Evolutionary conservation across 2,888 invertebrate species (phyloP).

Genomic region (Tenthredo livida): DNA sequence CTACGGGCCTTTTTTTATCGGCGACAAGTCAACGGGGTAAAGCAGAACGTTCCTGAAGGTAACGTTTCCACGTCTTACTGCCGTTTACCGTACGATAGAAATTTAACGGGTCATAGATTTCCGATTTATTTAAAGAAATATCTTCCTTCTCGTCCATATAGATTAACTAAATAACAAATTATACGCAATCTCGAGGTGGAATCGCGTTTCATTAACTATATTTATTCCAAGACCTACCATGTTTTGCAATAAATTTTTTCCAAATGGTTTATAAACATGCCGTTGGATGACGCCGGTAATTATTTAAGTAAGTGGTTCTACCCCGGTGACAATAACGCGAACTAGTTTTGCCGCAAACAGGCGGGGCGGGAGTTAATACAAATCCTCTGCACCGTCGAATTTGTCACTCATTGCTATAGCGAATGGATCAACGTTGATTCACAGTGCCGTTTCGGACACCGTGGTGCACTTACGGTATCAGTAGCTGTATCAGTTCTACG

Average conservation of each 20-base stretch:
- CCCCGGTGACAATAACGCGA: not conserved
- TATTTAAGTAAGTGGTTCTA: conserved; percentile 3
- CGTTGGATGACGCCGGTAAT: not conserved
- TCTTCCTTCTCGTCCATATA: not conserved
- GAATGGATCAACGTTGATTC: conserved; percentile 3
- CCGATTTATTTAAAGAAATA: not conserved
- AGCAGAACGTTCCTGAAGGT: not conserved
- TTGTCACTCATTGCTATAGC: not conserved
- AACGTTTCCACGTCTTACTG: not conserved
- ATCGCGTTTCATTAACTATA: not conserved
- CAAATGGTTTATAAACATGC: not conserved
- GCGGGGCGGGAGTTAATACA: conserved; percentile 14
- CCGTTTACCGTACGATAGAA: not conserved
- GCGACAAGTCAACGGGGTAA: conserved; percentile 3
- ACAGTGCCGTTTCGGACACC: conserved; percentile 13
- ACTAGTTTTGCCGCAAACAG: conserved; percentile 34
- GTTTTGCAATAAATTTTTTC: not conserved
- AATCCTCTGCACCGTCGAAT: conserved; percentile 15
- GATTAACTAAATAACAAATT: not conserved
- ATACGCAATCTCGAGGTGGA: not conserved
- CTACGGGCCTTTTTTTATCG: not conserved
- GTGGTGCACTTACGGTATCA: not conserved
- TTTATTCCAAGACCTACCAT: not conserved
- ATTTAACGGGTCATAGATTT: not conserved
- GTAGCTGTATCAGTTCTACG: conserved; percentile 5